A percentile compares a stretch with the other conserved stretches of the same genome.
phyloP scores from a whole-genome alignment of 2,113 vertebrate genomes.

The Lophura nycthemera region DNA sequence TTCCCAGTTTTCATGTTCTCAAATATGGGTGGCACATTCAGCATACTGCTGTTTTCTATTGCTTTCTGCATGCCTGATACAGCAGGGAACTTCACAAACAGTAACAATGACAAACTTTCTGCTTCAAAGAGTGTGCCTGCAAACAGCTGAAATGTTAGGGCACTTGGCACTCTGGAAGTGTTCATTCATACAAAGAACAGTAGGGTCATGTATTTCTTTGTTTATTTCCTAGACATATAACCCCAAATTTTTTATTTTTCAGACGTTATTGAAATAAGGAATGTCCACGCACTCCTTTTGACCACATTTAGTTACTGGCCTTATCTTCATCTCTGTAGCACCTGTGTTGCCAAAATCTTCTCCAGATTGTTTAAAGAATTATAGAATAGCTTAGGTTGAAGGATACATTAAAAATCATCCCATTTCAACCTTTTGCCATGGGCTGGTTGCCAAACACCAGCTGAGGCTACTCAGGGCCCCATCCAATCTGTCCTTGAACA shows the following conservation, averaged over 20 bases:
- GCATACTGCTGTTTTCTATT: background rate
- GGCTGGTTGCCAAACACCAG: too few relatives aligned
- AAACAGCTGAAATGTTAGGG: background rate
- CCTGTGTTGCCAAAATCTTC: background rate
- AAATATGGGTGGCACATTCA: background rate
- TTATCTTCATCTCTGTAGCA: background rate
- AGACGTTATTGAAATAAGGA: background rate
- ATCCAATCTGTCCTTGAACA: too few relatives aligned
- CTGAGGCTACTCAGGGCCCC: too few relatives aligned
- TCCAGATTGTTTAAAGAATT: background rate
- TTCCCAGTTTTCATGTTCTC: background rate
- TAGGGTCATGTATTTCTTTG: background rate
- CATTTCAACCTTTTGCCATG: too few relatives aligned
- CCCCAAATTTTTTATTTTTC: background rate
- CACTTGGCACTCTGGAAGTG: background rate
- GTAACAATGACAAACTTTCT: background rate
- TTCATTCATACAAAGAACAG: background rate
- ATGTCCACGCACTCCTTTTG: background rate
- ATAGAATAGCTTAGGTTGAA: too few relatives aligned
- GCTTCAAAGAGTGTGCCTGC: background rate
- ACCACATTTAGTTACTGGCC: background rate
- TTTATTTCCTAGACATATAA: background rate
- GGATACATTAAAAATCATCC: too few relatives aligned
- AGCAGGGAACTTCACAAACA: background rate
- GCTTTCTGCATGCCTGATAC: background rate